Base-by-base conservation (phyloP, 35 echinoderm and acorn worm species). In the Chiridota heheva region DNA sequence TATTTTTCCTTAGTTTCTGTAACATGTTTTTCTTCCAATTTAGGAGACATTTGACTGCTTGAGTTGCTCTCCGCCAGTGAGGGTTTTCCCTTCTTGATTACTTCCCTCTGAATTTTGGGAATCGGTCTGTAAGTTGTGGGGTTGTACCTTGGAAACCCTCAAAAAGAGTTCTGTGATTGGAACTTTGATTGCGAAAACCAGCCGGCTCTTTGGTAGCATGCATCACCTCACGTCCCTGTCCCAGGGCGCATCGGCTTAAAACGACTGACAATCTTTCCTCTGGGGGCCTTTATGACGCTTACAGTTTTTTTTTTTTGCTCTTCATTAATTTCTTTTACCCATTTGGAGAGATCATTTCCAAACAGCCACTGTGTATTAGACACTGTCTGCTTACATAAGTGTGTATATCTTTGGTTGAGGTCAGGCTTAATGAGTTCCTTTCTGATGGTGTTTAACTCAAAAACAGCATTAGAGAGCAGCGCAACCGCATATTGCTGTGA, bases 241-340 rank as follows among this genome's bases (percentile, higher is more conserved):
- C n/a, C n/a, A n/a, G n/a, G n/a, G n/a, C n/a, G n/a, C n/a, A n/a
- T n/a, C n/a, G n/a, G n/a, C n/a, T n/a, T n/a, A n/a, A n/a, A n/a
- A n/a, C n/a, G n/a, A n/a, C n/a, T n/a, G n/a, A n/a, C n/a, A n/a
- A n/a, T n/a, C n/a, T n/a, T n/a, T n/a, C n/a, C n/a, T n/a, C n/a
- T n/a, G n/a, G n/a, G n/a, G n/a, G n/a, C n/a, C n/a, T n/a, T n/a
- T n/a, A n/a, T n/a, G n/a, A n/a, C n/a, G n/a, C n/a, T n/a, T n/a
- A n/a, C n/a, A n/a, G n/a, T n/a, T n/a, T n/a, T n/a, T n/a, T n/a
- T 85, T 44, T 85, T 85, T 41, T 85, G 82, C 33, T 85, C 44
- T 40, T 85, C 82, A 35, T 85, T 29, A 1, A 85, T 20, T 36
- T 85, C 81, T 41, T 73, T 72, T 17, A 85, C 82, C 4, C 49